Conservation (phyloP, 2,888 invertebrate genomes). For the Teleiodes luculella region DNA sequence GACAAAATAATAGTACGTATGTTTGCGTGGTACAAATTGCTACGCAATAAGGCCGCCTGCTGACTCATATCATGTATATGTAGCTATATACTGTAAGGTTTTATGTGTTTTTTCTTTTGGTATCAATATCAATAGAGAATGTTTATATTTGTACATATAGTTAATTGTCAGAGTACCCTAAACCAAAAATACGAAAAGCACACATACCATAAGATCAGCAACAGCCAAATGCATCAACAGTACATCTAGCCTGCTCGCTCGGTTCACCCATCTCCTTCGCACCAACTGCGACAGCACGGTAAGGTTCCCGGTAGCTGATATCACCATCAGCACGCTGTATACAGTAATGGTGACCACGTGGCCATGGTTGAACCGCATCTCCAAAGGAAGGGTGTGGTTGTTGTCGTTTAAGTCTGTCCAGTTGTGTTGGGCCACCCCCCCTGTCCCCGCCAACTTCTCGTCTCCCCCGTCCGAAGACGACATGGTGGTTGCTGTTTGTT, state of each 20-base stretch:
- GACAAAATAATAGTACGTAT: no score
- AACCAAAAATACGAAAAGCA: no score
- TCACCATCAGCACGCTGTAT: constrained; percentile 90
- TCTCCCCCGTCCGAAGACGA: constrained; percentile 37
- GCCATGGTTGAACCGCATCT: constrained; percentile 92
- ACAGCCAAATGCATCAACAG: constrained; percentile 93
- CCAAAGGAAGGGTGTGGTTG: constrained; percentile 71
- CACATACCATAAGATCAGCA: constrained; percentile 92
- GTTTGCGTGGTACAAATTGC: no score
- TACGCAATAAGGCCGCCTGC: no score
- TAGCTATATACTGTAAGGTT: no score
- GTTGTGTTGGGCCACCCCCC: constrained; percentile 67
- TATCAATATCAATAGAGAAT: no score
- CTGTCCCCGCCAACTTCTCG: constrained; percentile 70
- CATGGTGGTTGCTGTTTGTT: constrained; percentile 30
- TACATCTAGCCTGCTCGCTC: constrained; percentile 87
- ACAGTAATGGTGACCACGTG: constrained; percentile 89
- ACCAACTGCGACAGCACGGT: constrained; percentile 86
- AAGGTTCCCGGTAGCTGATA: constrained; percentile 92
- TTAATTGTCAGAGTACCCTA: no score
- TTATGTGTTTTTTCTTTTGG: no score
- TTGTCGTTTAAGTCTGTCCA: constrained; percentile 63
- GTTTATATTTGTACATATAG: no score
- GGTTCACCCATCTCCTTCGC: constrained; percentile 79
- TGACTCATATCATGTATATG: no score